These are phyloP conservation scores for Catharus ustulatus DNA, from an alignment of 2,797 vertebrate genomes.

Conservation along the genomic window DNA sequence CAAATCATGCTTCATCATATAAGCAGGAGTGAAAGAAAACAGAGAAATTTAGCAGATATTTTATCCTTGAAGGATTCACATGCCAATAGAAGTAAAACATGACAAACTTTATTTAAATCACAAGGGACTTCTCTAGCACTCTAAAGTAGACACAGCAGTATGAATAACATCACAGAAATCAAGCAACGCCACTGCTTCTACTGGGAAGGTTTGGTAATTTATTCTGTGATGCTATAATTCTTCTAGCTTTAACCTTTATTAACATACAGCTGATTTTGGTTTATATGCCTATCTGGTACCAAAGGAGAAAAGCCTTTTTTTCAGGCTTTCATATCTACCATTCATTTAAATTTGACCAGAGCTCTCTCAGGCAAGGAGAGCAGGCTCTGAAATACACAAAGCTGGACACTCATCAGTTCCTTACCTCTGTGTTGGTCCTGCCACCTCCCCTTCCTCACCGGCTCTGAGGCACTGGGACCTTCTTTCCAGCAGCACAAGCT, in stretches of 20 bases:
- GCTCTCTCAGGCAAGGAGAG: neutral
- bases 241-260: neutral
- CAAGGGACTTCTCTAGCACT: neutral
- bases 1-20: constrained; percentile 13
- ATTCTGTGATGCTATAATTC: neutral
- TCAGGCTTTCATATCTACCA: neutral
- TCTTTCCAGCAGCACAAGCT: neutral
- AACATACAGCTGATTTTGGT: constrained; percentile 18
- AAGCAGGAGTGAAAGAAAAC: constrained; percentile 36
- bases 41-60: constrained; percentile 26
- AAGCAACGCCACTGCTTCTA: neutral
- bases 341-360: neutral
- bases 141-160: constrained; percentile 24
- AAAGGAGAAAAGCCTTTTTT: neutral
- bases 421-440: accelerated
- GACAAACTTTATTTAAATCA: constrained; percentile 62
- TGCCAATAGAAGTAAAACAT: constrained; percentile 33
- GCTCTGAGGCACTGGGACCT: neutral
- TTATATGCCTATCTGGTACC: neutral
- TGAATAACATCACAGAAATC: constrained; percentile 18
- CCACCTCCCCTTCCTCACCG: neutral
- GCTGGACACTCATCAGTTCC: neutral
- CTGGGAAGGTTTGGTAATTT: neutral
- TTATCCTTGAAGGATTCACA: constrained; percentile 21
- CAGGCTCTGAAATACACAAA: neutral